Evolutionary conservation across 2,113 vertebrate genomes (phyloP).

Genomic region (Isichthys henryi): DNA sequence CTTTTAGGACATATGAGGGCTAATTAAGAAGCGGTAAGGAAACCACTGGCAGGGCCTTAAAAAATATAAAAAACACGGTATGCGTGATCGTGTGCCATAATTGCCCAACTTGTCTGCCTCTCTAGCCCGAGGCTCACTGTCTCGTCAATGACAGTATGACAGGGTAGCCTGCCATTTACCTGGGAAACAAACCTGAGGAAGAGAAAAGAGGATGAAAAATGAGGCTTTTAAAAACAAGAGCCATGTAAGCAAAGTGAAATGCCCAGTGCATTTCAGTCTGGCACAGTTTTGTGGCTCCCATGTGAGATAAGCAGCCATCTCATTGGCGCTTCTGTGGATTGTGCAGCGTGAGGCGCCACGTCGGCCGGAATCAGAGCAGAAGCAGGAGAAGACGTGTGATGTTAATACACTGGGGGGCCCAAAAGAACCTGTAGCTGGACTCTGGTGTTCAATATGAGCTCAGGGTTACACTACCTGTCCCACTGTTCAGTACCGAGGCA

Average conservation of each 20-base stretch:
- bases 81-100: not conserved
- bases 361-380: not conserved
- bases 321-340: not conserved
- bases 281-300: not conserved
- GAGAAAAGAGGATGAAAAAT: not conserved
- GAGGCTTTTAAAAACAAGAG: not conserved
- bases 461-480: not conserved
- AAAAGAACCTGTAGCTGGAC: not conserved
- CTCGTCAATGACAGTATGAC: not conserved
- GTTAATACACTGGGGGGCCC: not conserved
- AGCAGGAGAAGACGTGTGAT: not conserved
- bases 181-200: not conserved
- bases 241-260: not conserved
- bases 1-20: not conserved
- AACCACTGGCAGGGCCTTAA: not conserved
- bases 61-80: not conserved
- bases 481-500: not conserved
- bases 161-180: not conserved
- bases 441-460: not conserved
- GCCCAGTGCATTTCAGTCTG: not conserved
- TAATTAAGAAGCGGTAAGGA: not conserved
- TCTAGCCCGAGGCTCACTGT: not conserved
- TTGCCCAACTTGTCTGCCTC: not conserved
- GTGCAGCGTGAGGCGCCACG: not conserved
- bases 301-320: not conserved